Evolutionary conservation across 1,140 invertebrate species (phyloP).

Genomic region (Matsumurasca onukii): DNA sequence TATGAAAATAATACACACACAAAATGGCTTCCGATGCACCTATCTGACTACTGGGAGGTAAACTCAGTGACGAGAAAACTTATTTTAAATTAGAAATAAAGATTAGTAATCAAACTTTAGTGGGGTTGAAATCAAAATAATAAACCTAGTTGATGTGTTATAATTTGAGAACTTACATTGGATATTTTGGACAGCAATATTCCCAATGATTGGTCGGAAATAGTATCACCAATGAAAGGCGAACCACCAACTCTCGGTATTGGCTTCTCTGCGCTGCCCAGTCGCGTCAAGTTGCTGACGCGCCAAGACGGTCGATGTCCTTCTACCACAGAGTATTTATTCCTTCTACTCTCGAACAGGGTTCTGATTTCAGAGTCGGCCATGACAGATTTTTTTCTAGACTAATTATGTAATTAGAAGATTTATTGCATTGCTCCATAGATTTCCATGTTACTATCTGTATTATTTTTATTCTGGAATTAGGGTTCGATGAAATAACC

Average conservation of each 20-base stretch:
- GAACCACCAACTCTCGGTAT: slow-evolving; percentile 39
- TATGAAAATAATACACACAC: not conserved
- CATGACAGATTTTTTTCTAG: slow-evolving; percentile 19
- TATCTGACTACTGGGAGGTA: not conserved
- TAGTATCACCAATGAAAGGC: slow-evolving; percentile 66
- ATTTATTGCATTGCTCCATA: too few relatives aligned
- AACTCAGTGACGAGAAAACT: too few relatives aligned
- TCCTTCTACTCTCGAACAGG: slow-evolving; percentile 32
- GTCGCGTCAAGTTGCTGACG: slow-evolving; percentile 28
- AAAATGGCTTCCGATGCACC: slow-evolving; percentile 28
- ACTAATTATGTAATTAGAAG: too few relatives aligned
- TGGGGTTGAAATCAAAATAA: slow-evolving; percentile 42
- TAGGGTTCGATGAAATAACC: too few relatives aligned
- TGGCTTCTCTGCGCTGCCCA: slow-evolving; percentile 28
- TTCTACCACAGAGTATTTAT: too few relatives aligned
- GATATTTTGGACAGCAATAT: slow-evolving; percentile 66
- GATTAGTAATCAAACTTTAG: slow-evolving; percentile 34
- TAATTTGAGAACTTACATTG: slow-evolving; percentile 79
- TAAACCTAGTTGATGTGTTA: slow-evolving; percentile 50
- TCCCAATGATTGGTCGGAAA: slow-evolving; percentile 68
- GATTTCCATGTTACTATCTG: too few relatives aligned
- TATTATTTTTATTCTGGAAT: too few relatives aligned
- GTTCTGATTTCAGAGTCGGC: not conserved
- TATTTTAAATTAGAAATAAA: too few relatives aligned
- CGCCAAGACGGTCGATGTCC: slow-evolving; percentile 33